phyloP scores from a whole-genome alignment of 2,113 vertebrate species.

The Coryphaenoides rupestris region DNA sequence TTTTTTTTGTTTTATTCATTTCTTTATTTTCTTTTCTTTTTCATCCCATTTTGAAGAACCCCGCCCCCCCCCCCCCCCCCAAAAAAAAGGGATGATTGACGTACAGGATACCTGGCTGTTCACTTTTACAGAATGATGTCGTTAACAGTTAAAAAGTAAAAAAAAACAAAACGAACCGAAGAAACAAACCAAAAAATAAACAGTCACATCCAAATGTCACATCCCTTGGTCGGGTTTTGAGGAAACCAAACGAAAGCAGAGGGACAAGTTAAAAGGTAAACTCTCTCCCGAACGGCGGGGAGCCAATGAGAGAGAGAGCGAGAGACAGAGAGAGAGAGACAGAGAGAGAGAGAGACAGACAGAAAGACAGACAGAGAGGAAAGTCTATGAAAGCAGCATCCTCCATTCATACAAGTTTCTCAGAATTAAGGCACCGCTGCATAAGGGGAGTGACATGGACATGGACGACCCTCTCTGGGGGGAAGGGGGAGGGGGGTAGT shows the following conservation, averaged over 20 bases:
- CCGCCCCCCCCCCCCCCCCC: no score
- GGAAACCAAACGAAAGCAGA: no score
- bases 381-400: slow-evolving; percentile 74
- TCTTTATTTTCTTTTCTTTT: no score
- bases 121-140: slow-evolving; percentile 59
- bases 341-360: slow-evolving; percentile 27
- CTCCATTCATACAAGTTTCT: slow-evolving; percentile 72
- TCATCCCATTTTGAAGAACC: slow-evolving; percentile 42
- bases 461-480: slow-evolving; percentile 63
- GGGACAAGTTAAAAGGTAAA: slow-evolving; percentile 34
- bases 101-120: slow-evolving; percentile 65
- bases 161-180: not conserved
- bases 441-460: slow-evolving; percentile 57
- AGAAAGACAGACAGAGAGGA: slow-evolving; percentile 30
- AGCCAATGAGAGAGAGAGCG: not conserved
- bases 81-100: slow-evolving; percentile 62
- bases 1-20: slow-evolving; percentile 6
- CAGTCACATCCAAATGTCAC: slow-evolving; percentile 65
- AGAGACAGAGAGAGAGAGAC: slow-evolving; percentile 2
- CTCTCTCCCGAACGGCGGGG: not conserved
- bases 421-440: slow-evolving; percentile 80
- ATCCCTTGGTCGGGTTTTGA: slow-evolving; percentile 42
- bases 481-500: slow-evolving; percentile 43
- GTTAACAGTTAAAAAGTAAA: slow-evolving; percentile 22
- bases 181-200: slow-evolving; percentile 31